Evolutionary conservation across 2,888 invertebrate genomes (phyloP).

Genomic region (Strigamia transsilvanica): DNA sequence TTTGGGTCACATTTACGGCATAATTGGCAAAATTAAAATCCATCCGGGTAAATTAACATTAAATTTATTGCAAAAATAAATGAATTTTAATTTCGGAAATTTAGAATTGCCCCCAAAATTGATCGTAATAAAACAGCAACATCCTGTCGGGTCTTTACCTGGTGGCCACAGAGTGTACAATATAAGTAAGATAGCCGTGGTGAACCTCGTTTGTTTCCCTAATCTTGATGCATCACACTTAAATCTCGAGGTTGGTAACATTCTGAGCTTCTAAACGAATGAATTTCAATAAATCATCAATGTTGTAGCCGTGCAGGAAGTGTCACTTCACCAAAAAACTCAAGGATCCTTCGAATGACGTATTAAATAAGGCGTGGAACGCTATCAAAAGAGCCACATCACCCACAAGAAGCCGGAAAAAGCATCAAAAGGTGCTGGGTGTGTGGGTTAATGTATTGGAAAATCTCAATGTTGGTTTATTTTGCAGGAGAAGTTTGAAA

Average conservation of each 20-base stretch:
- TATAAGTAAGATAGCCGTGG: conserved; percentile 80
- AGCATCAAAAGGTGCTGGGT: conserved; percentile 73
- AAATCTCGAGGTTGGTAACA: conserved; percentile 59
- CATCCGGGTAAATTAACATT: conserved; percentile 58
- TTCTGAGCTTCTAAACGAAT: background rate
- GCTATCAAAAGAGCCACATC: conserved; percentile 89
- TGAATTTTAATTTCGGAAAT: background rate
- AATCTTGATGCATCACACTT: conserved; percentile 58
- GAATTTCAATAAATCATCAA: too few relatives aligned
- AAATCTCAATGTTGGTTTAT: conserved; percentile 50
- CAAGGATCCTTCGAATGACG: conserved; percentile 64
- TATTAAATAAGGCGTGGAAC: conserved; percentile 86
- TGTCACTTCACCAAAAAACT: conserved; percentile 68
- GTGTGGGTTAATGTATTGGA: background rate
- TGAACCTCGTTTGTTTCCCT: conserved; percentile 66
- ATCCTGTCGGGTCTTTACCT: conserved; percentile 82
- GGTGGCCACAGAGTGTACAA: conserved; percentile 73
- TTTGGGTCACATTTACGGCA: conserved; percentile 86
- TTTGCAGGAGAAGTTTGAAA: conserved; percentile 64
- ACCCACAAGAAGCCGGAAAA: conserved; percentile 87
- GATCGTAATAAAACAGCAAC: conserved; percentile 83
- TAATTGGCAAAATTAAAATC: conserved; percentile 87
- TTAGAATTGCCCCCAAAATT: conserved; percentile 64
- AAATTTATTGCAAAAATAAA: background rate
- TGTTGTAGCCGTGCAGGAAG: conserved; percentile 78